Conservation (phyloP, 2,888 invertebrate genomes). For the Drosophila kambysellisi region DNA sequence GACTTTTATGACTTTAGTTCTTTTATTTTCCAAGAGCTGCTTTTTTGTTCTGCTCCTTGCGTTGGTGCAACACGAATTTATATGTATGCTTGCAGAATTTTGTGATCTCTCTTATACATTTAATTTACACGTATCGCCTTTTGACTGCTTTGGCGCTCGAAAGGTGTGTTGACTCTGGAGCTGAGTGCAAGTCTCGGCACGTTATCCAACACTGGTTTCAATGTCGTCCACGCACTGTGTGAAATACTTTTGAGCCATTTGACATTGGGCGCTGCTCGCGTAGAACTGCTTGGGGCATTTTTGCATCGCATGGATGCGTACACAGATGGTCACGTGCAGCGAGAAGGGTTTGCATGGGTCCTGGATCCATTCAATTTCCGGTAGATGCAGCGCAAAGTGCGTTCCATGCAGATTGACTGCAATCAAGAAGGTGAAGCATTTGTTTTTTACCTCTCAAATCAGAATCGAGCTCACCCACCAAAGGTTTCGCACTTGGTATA, state of each 20-base stretch:
- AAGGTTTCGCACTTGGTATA: conserved; percentile 57
- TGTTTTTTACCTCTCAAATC: background rate
- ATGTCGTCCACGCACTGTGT: conserved; percentile 62
- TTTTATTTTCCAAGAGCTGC: conserved; percentile 34
- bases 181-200: conserved; percentile 28
- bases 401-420: conserved; percentile 40
- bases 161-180: conserved; percentile 13
- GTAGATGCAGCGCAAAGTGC: conserved; percentile 54
- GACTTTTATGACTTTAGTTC: conserved; percentile 73
- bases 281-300: conserved; percentile 59
- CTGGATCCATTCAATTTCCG: conserved; percentile 64
- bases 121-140: conserved; percentile 52
- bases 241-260: conserved; percentile 58
- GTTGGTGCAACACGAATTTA: conserved; percentile 46
- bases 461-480: conserved; percentile 40
- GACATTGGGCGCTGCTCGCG: conserved; percentile 49
- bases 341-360: conserved; percentile 61
- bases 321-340: conserved; percentile 63
- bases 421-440: conserved; percentile 19
- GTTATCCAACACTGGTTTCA: conserved; percentile 5
- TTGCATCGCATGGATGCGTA: conserved; percentile 70
- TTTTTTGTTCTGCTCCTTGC: conserved; percentile 12
- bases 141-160: conserved; percentile 15
- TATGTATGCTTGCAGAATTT: conserved; percentile 46
- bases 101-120: conserved; percentile 53